These are phyloP conservation scores for Uropsilus gracilis DNA, from an alignment of 2,113 vertebrate genomes.

Conservation along the genomic window DNA sequence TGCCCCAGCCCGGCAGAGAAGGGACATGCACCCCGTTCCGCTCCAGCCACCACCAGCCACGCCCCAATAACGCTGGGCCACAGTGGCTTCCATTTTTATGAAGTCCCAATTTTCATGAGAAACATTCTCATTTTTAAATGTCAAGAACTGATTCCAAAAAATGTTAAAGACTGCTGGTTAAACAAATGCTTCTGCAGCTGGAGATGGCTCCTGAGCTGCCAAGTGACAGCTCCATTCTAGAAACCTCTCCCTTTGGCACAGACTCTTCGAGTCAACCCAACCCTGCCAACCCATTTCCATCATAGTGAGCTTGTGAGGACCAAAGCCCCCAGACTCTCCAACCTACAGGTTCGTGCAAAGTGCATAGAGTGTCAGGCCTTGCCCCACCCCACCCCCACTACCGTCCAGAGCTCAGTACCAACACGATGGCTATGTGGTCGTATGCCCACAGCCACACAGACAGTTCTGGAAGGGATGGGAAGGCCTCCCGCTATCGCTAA, in stretches of 20 bases:
- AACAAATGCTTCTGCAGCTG: neutral
- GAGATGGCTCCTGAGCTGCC: neutral
- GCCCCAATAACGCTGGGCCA: neutral
- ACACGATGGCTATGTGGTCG: neutral
- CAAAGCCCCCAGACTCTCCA: neutral
- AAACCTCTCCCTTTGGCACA: neutral
- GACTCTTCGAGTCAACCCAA: too few species aligned
- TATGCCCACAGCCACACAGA: neutral
- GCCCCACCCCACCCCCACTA: neutral
- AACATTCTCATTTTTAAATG: conserved; percentile 43
- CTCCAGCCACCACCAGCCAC: neutral
- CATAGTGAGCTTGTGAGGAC: neutral
- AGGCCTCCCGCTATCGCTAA: neutral
- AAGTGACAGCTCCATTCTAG: conserved; percentile 10
- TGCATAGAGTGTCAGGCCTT: neutral
- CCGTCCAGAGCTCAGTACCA: neutral
- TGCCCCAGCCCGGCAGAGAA: neutral
- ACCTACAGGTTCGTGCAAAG: neutral
- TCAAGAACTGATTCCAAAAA: neutral
- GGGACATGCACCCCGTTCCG: neutral
- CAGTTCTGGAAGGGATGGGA: neutral
- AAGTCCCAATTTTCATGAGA: conserved; percentile 47
- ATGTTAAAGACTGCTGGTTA: neutral
- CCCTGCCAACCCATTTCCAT: neutral
- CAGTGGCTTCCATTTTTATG: neutral